phyloP scores from a whole-genome alignment of 35 echinoderm and acorn worm genomes.

The Ptychodera flava region DNA sequence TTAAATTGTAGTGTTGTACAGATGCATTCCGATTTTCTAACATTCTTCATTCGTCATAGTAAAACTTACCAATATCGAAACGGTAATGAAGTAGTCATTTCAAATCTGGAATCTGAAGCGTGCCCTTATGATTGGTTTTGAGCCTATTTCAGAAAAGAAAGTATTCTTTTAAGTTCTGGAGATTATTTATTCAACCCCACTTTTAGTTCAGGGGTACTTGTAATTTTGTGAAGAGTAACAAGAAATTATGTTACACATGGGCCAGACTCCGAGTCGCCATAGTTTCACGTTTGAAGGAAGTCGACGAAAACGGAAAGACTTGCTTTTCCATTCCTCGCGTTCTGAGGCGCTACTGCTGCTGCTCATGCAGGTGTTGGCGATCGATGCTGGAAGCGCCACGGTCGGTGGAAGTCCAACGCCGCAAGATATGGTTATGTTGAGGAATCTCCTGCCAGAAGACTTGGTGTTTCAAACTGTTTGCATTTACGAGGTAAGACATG shows the following conservation, averaged over 20 bases:
- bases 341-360: conserved; percentile 16
- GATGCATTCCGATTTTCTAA: neutral
- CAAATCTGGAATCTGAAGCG: neutral
- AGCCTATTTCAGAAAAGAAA: neutral
- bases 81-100: neutral
- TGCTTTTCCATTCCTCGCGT: neutral
- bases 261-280: neutral
- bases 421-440: conserved; percentile 23
- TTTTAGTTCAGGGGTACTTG: neutral
- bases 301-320: neutral
- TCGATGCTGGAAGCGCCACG: conserved; percentile 14
- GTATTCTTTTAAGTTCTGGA: neutral
- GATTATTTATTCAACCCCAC: conserved; percentile 4
- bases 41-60: neutral
- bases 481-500: too few species aligned
- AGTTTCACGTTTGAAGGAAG: neutral
- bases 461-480: conserved; percentile 1
- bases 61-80: conserved; percentile 17
- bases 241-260: neutral
- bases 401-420: conserved; percentile 18
- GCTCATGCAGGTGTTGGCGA: conserved; percentile 3
- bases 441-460: neutral
- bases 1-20: neutral
- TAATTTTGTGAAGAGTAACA: neutral
- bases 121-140: neutral